phyloP scores from a whole-genome alignment of 1,140 invertebrate genomes.

The Samia ricini region DNA sequence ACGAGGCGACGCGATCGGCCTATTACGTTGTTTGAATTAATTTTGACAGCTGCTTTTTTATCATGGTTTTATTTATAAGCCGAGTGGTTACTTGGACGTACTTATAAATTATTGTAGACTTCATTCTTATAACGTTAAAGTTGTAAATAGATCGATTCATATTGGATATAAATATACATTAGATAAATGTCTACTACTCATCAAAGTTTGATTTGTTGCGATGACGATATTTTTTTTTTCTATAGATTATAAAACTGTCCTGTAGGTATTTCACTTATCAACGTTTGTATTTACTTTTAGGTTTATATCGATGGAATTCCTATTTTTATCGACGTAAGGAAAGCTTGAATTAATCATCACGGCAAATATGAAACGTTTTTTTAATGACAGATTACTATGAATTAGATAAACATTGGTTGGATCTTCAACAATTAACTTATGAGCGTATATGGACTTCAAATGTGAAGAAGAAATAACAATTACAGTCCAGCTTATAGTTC shows the following conservation, averaged over 20 bases:
- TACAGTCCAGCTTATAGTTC: no score
- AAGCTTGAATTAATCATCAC: no score
- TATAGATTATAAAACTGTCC: not conserved
- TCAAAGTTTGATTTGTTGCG: constrained; percentile 21
- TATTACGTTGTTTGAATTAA: constrained; percentile 13
- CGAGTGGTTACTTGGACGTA: not conserved
- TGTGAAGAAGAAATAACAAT: no score
- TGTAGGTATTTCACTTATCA: not conserved
- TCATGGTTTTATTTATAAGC: constrained; percentile 7
- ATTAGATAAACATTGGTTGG: no score
- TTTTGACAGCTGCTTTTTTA: constrained; percentile 17
- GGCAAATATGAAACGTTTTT: no score
- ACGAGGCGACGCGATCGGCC: no score
- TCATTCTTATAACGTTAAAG: not conserved
- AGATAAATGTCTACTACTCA: constrained; percentile 12
- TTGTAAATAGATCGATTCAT: not conserved
- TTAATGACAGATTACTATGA: no score
- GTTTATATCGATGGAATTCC: no score
- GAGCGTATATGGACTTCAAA: no score
- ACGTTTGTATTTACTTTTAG: not conserved
- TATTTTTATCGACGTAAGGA: no score
- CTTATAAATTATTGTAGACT: not conserved
- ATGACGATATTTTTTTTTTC: constrained; percentile 16
- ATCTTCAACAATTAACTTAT: no score
- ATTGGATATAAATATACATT: not conserved